These are phyloP conservation scores for Phymanthus crucifer DNA, from an alignment of 92 coral and sea anemone genomes.

Conservation along the genomic window DNA sequence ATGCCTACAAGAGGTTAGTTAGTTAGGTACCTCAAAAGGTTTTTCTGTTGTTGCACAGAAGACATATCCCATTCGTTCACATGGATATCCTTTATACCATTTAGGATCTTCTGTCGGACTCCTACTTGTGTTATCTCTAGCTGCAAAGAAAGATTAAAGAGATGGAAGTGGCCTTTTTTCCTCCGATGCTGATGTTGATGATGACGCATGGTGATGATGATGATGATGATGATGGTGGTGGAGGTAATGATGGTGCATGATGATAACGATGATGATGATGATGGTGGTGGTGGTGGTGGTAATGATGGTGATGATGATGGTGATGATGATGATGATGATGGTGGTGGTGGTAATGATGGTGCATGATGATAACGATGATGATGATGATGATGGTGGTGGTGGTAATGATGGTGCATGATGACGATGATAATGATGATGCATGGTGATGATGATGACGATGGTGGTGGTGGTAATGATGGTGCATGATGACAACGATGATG, in stretches of 20 bases:
- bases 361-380: too few relatives aligned
- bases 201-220: background rate
- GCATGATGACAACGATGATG: too few relatives aligned
- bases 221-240: too few relatives aligned
- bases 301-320: background rate
- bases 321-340: background rate
- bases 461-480: background rate
- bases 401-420: too few relatives aligned
- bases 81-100: constrained; percentile 85
- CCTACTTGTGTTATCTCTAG: constrained; percentile 93
- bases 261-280: too few relatives aligned
- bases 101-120: constrained; percentile 85
- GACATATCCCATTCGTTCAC: constrained; percentile 88
- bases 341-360: background rate
- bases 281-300: too few relatives aligned
- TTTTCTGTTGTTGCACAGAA: constrained; percentile 55
- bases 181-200: background rate
- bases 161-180: background rate
- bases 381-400: background rate
- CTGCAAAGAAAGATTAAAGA: constrained; percentile 36
- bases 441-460: background rate
- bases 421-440: background rate
- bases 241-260: background rate
- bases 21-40: constrained; percentile 17
- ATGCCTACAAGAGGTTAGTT: too few relatives aligned